Evolutionary conservation across 2,113 vertebrate species (phyloP).

Genomic region (Protobothrops flavoviridis): DNA sequence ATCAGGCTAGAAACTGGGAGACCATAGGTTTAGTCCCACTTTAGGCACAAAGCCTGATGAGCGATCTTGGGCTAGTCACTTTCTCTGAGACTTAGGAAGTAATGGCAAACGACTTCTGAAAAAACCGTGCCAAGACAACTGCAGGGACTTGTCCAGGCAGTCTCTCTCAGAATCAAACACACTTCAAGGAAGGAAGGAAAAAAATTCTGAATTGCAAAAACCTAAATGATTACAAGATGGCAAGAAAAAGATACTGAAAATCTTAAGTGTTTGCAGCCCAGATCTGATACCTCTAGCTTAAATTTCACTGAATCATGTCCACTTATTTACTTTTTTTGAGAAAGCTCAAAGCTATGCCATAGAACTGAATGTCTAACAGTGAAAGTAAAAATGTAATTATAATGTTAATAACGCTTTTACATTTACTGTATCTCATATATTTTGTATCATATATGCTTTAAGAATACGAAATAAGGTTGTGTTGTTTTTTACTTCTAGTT

Average conservation of each 20-base stretch:
- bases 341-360: background rate
- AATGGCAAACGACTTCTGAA: background rate
- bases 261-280: background rate
- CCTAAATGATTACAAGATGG: background rate
- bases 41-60: background rate
- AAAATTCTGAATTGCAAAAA: background rate
- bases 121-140: background rate
- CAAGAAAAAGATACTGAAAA: background rate
- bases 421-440: background rate
- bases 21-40: background rate
- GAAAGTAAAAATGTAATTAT: background rate
- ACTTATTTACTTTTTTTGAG: constrained; percentile 1
- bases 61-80: background rate
- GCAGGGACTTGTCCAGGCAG: background rate
- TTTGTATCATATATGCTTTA: background rate
- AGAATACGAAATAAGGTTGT: background rate
- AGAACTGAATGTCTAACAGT: constrained; percentile 9
- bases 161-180: background rate
- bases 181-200: background rate
- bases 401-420: constrained; percentile 20
- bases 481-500: background rate
- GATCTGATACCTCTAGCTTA: background rate
- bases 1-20: background rate
- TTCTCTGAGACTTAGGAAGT: background rate
- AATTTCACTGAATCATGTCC: constrained; percentile 1